Evolutionary conservation across 2,888 invertebrate genomes (phyloP).

Genomic region (Helicoverpa assulta): DNA sequence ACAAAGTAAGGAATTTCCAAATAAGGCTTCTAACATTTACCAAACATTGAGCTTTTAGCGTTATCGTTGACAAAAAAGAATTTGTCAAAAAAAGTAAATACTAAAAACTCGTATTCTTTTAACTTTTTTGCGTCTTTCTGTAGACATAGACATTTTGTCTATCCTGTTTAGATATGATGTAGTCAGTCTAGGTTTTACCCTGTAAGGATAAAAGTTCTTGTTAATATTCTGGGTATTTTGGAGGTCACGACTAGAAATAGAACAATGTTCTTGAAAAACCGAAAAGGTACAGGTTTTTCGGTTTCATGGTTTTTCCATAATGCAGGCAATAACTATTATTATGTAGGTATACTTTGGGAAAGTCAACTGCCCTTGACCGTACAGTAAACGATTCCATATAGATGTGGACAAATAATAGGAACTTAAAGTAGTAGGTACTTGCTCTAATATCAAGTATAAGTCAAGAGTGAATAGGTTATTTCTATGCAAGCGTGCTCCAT

Average conservation of each 20-base stretch:
- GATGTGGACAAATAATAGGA: too few relatives aligned
- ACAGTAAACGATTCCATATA: too few relatives aligned
- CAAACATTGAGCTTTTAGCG: neutral
- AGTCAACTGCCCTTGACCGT: too few relatives aligned
- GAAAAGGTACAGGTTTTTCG: neutral
- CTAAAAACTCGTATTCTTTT: slow-evolving; percentile 7
- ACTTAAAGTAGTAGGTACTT: too few relatives aligned
- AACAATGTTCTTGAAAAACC: neutral
- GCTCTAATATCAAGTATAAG: too few relatives aligned
- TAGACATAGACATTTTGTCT: neutral
- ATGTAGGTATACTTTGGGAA: too few relatives aligned
- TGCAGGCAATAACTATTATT: too few relatives aligned
- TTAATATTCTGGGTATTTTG: slow-evolving; percentile 2
- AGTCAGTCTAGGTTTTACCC: neutral
- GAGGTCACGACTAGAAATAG: neutral
- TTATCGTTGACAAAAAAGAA: neutral
- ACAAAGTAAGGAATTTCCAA: slow-evolving; percentile 15
- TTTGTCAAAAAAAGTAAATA: neutral
- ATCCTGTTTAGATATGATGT: neutral
- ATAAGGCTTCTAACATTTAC: slow-evolving; percentile 17
- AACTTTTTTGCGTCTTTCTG: neutral
- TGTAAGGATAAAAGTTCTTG: neutral
- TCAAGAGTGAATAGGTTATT: too few relatives aligned
- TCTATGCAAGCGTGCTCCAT: too few relatives aligned
- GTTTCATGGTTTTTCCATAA: too few relatives aligned